Percentiles rank a stretch among this genome's conserved stretches.
These are phyloP conservation scores for Indri indri DNA, from an alignment of 2,113 vertebrate species.

Conservation along the genomic window DNA sequence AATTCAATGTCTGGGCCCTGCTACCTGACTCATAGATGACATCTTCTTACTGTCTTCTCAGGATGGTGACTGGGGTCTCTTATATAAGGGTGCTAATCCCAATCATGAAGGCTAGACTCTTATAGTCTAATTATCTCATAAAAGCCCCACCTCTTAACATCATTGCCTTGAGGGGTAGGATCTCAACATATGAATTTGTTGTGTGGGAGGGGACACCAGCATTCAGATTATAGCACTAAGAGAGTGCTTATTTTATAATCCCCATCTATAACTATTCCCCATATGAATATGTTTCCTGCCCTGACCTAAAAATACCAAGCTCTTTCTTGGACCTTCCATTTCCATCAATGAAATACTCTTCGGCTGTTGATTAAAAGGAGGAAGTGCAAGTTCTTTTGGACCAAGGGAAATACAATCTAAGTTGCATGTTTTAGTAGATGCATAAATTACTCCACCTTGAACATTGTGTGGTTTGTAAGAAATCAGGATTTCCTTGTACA, in stretches of 20 bases:
- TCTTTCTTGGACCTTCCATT: background rate
- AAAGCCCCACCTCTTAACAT: background rate
- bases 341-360: slow-evolving; percentile 2
- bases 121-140: background rate
- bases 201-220: background rate
- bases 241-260: background rate
- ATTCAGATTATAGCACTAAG: background rate
- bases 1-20: background rate
- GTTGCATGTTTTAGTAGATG: background rate
- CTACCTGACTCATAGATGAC: background rate
- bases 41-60: background rate
- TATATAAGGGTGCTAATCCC: background rate
- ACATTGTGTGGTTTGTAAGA: background rate
- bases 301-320: background rate
- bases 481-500: background rate
- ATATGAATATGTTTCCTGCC: background rate
- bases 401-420: background rate
- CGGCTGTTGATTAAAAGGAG: background rate
- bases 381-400: background rate
- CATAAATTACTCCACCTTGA: background rate
- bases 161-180: background rate
- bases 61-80: background rate
- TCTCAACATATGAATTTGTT: background rate
- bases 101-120: background rate
- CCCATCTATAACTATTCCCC: background rate